These are phyloP conservation scores for Shinisaurus crocodilurus DNA, from an alignment of 2,113 vertebrate species.

Conservation along the genomic window DNA sequence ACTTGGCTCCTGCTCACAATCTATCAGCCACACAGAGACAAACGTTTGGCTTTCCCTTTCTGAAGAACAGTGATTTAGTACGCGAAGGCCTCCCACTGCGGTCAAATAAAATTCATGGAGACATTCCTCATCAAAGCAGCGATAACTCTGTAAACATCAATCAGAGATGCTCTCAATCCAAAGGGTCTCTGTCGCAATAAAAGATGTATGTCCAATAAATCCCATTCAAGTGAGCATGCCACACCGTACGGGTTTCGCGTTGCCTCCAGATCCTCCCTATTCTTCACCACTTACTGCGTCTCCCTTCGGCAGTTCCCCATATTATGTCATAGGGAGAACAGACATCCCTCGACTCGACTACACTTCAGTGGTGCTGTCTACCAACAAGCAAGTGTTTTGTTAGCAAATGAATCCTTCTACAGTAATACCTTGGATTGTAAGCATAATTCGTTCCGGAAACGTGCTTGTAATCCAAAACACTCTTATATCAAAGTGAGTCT, in stretches of 20 bases:
- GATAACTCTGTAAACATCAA: constrained; percentile 20
- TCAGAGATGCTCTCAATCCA: constrained; percentile 7
- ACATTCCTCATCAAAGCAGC: constrained; percentile 40
- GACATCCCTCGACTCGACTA: background rate
- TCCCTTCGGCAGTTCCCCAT: constrained; percentile 26
- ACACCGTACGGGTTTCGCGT: background rate
- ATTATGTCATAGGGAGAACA: constrained; percentile 35
- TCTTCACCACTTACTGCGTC: constrained; percentile 14
- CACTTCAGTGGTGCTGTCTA: background rate
- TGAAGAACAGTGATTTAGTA: constrained; percentile 48
- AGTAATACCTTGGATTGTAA: too few relatives aligned
- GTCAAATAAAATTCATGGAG: constrained; percentile 32
- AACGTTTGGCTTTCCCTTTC: constrained; percentile 54
- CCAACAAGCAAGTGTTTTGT: background rate
- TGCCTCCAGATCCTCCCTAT: constrained; percentile 19
- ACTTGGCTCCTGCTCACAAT: constrained; percentile 47
- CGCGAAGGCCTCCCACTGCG: constrained; percentile 36
- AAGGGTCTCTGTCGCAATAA: constrained; percentile 14
- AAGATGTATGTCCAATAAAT: background rate
- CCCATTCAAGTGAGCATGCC: constrained; percentile 16
- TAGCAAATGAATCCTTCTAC: background rate
- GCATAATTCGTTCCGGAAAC: too few relatives aligned
- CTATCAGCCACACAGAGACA: constrained; percentile 51
- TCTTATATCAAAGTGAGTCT: too few relatives aligned
- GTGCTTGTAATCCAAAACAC: too few relatives aligned